phyloP scores from a whole-genome alignment of 2,888 invertebrate genomes.

The Hydropsyche betteni region DNA sequence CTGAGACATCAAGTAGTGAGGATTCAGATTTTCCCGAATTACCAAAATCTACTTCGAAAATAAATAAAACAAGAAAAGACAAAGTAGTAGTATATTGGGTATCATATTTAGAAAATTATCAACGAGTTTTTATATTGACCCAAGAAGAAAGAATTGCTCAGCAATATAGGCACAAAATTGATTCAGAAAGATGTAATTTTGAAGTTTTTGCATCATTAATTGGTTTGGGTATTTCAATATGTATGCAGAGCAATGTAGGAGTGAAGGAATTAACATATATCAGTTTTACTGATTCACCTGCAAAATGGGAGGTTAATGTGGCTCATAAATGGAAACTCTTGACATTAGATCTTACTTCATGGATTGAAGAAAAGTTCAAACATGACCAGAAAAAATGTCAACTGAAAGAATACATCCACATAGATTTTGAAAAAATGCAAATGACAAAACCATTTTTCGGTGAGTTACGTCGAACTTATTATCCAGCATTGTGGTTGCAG shows the following conservation, averaged over 20 bases:
- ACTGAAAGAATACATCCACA: constrained; percentile 80
- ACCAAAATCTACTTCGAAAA: constrained; percentile 63
- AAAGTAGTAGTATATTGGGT: constrained; percentile 84
- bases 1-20: constrained; percentile 68
- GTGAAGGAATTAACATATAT: constrained; percentile 74
- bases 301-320: constrained; percentile 84
- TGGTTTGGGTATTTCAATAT: constrained; percentile 72
- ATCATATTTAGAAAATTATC: constrained; percentile 78
- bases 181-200: constrained; percentile 73
- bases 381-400: constrained; percentile 76
- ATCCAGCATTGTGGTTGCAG: constrained; percentile 79
- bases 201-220: constrained; percentile 76
- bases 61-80: constrained; percentile 75
- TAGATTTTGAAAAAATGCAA: constrained; percentile 85
- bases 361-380: constrained; percentile 83
- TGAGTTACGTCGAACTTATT: constrained; percentile 76
- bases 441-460: constrained; percentile 89
- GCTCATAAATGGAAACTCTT: constrained; percentile 82
- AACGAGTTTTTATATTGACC: constrained; percentile 78
- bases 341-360: constrained; percentile 78
- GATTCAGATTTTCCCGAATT: constrained; percentile 64
- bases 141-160: constrained; percentile 78
- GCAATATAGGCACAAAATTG: constrained; percentile 67
- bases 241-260: constrained; percentile 59
- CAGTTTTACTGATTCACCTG: constrained; percentile 73